Evolutionary conservation across 2,888 invertebrate genomes (phyloP).

Genomic region (Eumerus sabulonum): DNA sequence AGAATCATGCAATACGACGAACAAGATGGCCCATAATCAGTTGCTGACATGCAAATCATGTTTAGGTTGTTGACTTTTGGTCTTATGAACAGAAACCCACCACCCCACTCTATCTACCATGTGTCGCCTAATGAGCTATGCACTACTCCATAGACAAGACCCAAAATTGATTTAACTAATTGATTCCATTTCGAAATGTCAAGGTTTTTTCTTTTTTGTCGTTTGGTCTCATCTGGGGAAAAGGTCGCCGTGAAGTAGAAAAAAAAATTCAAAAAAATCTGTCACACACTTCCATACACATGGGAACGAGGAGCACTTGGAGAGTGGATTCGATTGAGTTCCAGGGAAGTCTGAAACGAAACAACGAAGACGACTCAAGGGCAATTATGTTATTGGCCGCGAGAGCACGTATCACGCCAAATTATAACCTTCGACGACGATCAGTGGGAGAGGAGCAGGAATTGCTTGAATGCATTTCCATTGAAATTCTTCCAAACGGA

Average conservation of each 20-base stretch:
- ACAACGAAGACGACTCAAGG: slow-evolving; percentile 37
- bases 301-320: too few species aligned
- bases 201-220: slow-evolving; percentile 13
- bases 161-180: slow-evolving; percentile 38
- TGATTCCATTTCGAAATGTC: slow-evolving; percentile 47
- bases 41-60: slow-evolving; percentile 66
- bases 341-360: neutral
- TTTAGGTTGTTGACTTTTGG: slow-evolving; percentile 51
- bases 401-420: slow-evolving; percentile 61
- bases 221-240: slow-evolving; percentile 9
- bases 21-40: slow-evolving; percentile 40
- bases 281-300: slow-evolving; percentile 22
- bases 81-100: slow-evolving; percentile 17
- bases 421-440: slow-evolving; percentile 59
- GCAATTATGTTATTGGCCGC: slow-evolving; percentile 59
- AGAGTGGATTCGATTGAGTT: too few species aligned
- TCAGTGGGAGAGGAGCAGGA: slow-evolving; percentile 36
- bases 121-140: slow-evolving; percentile 40
- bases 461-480: slow-evolving; percentile 53
- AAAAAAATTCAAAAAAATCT: neutral
- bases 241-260: slow-evolving; percentile 34
- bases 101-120: neutral
- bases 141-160: slow-evolving; percentile 15
- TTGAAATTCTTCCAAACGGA: slow-evolving; percentile 40
- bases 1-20: slow-evolving; percentile 33